Conservation (phyloP, 2,888 invertebrate genomes). For the Pediacus dermestoides region DNA sequence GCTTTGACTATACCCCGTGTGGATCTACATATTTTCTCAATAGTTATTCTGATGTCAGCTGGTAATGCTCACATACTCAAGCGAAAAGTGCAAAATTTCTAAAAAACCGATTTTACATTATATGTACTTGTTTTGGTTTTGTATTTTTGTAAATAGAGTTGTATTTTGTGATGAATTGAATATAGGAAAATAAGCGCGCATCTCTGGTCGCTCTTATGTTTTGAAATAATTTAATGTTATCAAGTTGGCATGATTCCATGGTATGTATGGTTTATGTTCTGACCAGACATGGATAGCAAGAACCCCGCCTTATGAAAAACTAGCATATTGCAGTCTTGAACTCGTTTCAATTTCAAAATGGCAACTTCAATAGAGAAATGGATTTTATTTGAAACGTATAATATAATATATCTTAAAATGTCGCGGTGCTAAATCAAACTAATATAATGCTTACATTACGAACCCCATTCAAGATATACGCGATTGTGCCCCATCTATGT, state of each 20-base stretch:
- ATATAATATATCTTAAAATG: conserved; percentile 31
- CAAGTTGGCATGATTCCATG: conserved; percentile 40
- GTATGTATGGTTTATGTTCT: conserved; percentile 36
- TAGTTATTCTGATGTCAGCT: no score
- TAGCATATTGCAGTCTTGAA: conserved; percentile 39
- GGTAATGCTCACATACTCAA: no score
- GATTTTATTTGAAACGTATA: conserved; percentile 34
- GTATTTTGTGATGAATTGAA: no score
- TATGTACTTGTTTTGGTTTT: no score
- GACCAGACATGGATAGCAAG: conserved; percentile 34
- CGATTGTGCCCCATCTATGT: conserved; percentile 2
- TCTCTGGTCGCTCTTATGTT: no score
- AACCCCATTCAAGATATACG: conserved; percentile 7
- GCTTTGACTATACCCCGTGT: conserved; percentile 1
- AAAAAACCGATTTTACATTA: no score
- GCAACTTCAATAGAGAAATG: conserved; percentile 38
- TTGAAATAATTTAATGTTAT: conserved; percentile 33
- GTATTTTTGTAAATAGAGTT: no score
- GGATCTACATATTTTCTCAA: no score
- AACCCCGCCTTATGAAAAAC: conserved; percentile 40
- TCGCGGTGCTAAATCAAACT: conserved; percentile 38
- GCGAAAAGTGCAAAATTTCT: no score
- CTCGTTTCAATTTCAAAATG: conserved; percentile 43
- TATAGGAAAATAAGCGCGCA: no score
- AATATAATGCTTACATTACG: conserved; percentile 41